phyloP scores from a whole-genome alignment of 2,888 invertebrate genomes.

The Luffia ferchaultella region DNA sequence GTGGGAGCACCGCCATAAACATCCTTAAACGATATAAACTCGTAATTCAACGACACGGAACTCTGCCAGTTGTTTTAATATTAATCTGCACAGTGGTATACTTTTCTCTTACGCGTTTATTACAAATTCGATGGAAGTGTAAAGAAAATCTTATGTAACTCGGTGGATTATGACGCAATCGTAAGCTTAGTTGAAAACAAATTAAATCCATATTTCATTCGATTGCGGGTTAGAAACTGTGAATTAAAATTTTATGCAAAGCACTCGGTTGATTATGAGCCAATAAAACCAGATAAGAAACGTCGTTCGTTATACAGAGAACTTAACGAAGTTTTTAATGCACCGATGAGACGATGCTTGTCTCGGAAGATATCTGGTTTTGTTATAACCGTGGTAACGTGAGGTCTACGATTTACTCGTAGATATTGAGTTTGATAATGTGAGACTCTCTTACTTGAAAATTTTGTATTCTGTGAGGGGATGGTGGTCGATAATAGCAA shows the following conservation, averaged over 20 bases:
- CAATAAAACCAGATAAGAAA: neutral
- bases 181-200: neutral
- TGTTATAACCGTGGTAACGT: too few species aligned
- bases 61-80: neutral
- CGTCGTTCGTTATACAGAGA: neutral
- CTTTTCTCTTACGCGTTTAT: too few species aligned
- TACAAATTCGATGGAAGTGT: too few species aligned
- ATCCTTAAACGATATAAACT: constrained; percentile 63
- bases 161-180: too few species aligned
- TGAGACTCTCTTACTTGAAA: too few species aligned
- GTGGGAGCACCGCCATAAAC: constrained; percentile 51
- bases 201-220: neutral
- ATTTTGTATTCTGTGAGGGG: too few species aligned
- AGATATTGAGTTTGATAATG: too few species aligned
- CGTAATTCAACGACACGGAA: constrained; percentile 55
- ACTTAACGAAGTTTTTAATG: neutral
- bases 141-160: too few species aligned
- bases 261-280: neutral
- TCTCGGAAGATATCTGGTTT: neutral
- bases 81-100: too few species aligned
- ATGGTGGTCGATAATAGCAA: too few species aligned
- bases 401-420: too few species aligned
- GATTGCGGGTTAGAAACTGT: neutral
- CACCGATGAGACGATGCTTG: neutral
- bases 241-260: neutral